Percentiles rank a stretch among this genome's conserved stretches.
Conservation (phyloP, 2,888 invertebrate genomes). For the Drosophila buzzatii region DNA sequence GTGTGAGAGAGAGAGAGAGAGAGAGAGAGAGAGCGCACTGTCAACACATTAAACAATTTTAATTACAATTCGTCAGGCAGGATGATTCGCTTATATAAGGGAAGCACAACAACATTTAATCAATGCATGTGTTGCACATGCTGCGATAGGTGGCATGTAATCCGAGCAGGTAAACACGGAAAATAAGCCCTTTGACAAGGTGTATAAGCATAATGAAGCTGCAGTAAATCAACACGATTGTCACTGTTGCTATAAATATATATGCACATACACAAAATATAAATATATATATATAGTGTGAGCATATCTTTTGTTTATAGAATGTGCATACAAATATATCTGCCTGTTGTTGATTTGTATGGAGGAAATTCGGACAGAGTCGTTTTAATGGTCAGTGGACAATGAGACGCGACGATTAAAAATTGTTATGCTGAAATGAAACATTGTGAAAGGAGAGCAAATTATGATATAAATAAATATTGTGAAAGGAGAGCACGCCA, state of each 20-base stretch:
- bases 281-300: not conserved
- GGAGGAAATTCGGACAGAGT: not conserved
- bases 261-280: not conserved
- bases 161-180: constrained; percentile 1
- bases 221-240: not conserved
- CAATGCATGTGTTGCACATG: constrained; percentile 10
- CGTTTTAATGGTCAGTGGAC: not conserved
- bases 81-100: not conserved
- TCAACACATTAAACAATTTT: constrained; percentile 64
- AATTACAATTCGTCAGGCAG: constrained; percentile 55
- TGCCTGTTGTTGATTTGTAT: not conserved
- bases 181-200: not conserved
- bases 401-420: too few relatives aligned
- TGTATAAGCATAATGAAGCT: not conserved
- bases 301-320: too few relatives aligned
- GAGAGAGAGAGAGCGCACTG: constrained; percentile 10
- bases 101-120: constrained; percentile 4
- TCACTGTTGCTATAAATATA: not conserved
- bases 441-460: too few relatives aligned
- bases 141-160: constrained; percentile 17
- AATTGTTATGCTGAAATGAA: too few relatives aligned
- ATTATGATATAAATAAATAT: too few relatives aligned
- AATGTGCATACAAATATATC: too few relatives aligned
- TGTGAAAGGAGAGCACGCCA: too few relatives aligned
- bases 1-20: not conserved